A percentile compares a stretch with the other conserved stretches of the same genome.
Evolutionary conservation across 2,113 vertebrate genomes (phyloP).

Genomic region (Anolis sagrei): DNA sequence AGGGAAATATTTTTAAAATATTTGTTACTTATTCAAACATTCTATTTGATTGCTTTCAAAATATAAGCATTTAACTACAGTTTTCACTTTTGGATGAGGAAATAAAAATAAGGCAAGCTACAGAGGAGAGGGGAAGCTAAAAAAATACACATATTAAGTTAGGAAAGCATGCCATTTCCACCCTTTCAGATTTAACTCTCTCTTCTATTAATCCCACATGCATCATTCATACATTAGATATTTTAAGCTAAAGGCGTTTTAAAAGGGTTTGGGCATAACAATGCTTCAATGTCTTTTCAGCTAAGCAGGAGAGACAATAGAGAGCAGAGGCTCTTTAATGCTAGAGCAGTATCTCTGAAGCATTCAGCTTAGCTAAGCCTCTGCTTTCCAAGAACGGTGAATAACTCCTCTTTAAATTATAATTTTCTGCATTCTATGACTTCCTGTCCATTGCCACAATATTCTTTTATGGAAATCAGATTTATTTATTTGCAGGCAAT

Average conservation of each 20-base stretch:
- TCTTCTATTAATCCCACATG: conserved; percentile 25
- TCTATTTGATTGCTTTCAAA: conserved; percentile 37
- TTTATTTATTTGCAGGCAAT: conserved; percentile 79
- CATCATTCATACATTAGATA: background rate
- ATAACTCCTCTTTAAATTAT: conserved; percentile 61
- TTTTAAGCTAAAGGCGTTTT: conserved; percentile 29
- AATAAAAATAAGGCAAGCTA: conserved; percentile 41
- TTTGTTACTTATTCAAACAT: conserved; percentile 40
- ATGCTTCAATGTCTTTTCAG: conserved; percentile 1
- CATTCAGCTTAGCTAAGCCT: conserved; percentile 5
- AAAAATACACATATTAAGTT: background rate
- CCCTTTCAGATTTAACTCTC: conserved; percentile 12
- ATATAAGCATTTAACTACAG: conserved; percentile 16
- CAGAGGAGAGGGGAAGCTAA: conserved; percentile 21
- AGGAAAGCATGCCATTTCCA: background rate
- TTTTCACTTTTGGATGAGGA: conserved; percentile 8
- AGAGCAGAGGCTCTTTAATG: background rate
- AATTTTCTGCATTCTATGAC: conserved; percentile 61
- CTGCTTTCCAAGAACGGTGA: conserved; percentile 39
- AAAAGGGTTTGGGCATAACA: conserved; percentile 34
- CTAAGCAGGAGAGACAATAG: conserved; percentile 16
- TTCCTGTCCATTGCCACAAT: conserved; percentile 54
- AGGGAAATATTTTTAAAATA: background rate
- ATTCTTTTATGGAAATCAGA: conserved; percentile 67
- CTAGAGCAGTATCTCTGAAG: background rate